Evolutionary conservation across 30 jellyfish, hydroid and myxozoan genomes (phyloP), one percentile per base, ranked within the genome.

Genomic region (Phacellophora camtschatica): DNA sequence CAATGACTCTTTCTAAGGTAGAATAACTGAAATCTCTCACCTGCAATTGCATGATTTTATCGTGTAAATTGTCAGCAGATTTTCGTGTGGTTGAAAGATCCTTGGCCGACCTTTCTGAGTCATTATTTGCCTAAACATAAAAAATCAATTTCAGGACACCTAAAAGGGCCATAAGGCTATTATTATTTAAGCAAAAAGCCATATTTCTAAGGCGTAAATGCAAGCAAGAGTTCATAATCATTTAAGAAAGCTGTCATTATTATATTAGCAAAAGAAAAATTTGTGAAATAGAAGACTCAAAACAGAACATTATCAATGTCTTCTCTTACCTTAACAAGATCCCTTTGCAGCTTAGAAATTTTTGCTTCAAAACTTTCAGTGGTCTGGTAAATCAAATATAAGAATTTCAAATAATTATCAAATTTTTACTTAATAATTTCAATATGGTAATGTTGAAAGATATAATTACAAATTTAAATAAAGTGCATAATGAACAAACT

Each of bases 271-370:
- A 67, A 67, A 20, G 5, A 7, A 32, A 5, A 16, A 6, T 36
- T 8, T 32, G 81, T 19, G 19, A 48, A 43, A 22, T 68, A 27
- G 19, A 1, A 56, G 8, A 57, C 15, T 27, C 8, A 7, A 4
- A n/a, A n/a, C n/a, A n/a, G n/a, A n/a, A n/a, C n/a, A n/a, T n/a
- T n/a, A n/a, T n/a, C n/a, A n/a, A n/a, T n/a, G n/a, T n/a, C n/a
- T n/a, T n/a, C n/a, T n/a, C n/a, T 20, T 94, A 94, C 99, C 96
- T 74, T 82, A 29, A 84, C 29, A 39, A 94, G 82, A 18, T 87
- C 96, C 33, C 36, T 75, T 24, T 94, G 90, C 35, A 94, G 82
- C 59, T 82, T 81, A 29, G 83, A 35, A 20, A 86, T 66, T 66
- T 86, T 63, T 9, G 82, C 31, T 68, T 93, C 99, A 51, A 51